A percentile compares a stretch with the other conserved stretches of the same genome.
Evolutionary conservation across 2,888 invertebrate genomes (phyloP).

Genomic region (Megaustenia siamemsis): DNA sequence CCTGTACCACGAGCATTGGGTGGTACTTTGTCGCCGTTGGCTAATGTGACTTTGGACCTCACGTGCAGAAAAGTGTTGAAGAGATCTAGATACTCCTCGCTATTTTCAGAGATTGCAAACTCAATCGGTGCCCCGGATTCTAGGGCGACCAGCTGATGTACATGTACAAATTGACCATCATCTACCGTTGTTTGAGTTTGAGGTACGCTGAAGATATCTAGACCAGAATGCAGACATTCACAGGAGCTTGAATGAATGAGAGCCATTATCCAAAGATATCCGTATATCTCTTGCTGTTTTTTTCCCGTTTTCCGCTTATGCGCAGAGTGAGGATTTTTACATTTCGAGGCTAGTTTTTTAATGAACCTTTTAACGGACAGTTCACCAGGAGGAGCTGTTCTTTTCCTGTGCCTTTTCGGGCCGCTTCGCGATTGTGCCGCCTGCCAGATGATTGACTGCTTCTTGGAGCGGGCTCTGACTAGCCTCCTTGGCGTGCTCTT

Average conservation of each 20-base stretch:
- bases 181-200: conserved; percentile 44
- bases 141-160: background rate
- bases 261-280: background rate
- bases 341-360: background rate
- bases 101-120: background rate
- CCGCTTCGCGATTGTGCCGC: background rate
- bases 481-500: background rate
- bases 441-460: background rate
- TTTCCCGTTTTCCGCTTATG: background rate
- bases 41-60: background rate
- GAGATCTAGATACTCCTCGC: background rate
- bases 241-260: conserved; percentile 25
- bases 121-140: background rate
- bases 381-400: background rate
- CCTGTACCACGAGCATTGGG: background rate
- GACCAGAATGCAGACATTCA: conserved; percentile 29
- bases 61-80: background rate
- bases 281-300: background rate
- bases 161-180: background rate
- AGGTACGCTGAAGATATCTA: conserved; percentile 49
- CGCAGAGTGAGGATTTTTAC: too few species aligned
- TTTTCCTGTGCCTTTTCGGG: background rate
- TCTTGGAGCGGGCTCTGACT: background rate
- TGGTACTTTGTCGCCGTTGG: background rate
- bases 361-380: background rate